Evolutionary conservation across 2,113 vertebrate species (phyloP).

Genomic region (Sturnus vulgaris): DNA sequence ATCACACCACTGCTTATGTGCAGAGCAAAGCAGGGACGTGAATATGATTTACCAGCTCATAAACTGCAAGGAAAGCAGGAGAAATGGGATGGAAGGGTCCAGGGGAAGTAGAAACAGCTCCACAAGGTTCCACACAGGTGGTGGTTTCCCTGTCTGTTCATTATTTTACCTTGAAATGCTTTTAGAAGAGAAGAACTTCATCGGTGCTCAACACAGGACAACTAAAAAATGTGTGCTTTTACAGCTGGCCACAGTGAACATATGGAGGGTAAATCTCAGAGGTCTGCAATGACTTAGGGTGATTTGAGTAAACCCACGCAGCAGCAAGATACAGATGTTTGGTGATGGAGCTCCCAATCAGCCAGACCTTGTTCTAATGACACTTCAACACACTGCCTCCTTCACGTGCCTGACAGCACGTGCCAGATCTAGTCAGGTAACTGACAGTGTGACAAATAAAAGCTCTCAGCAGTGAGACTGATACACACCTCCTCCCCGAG

Average conservation of each 20-base stretch:
- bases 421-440: background rate
- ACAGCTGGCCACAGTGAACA: background rate
- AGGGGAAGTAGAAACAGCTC: background rate
- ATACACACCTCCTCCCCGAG: background rate
- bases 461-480: background rate
- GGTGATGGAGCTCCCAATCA: background rate
- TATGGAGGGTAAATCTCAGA: background rate
- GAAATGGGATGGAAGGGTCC: background rate
- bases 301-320: background rate
- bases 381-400: background rate
- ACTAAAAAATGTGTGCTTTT: background rate
- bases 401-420: background rate
- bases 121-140: background rate
- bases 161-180: background rate
- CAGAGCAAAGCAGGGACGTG: rapidly evolving
- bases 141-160: background rate
- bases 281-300: background rate
- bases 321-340: background rate
- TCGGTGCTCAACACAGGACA: background rate
- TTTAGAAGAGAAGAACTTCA: background rate
- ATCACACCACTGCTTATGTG: background rate
- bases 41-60: background rate
- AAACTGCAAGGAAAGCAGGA: background rate
- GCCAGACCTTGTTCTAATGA: background rate
- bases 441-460: background rate